These are phyloP conservation scores for Tricholauxania praeusta DNA, from an alignment of 2,888 invertebrate species.

Conservation along the genomic window DNA sequence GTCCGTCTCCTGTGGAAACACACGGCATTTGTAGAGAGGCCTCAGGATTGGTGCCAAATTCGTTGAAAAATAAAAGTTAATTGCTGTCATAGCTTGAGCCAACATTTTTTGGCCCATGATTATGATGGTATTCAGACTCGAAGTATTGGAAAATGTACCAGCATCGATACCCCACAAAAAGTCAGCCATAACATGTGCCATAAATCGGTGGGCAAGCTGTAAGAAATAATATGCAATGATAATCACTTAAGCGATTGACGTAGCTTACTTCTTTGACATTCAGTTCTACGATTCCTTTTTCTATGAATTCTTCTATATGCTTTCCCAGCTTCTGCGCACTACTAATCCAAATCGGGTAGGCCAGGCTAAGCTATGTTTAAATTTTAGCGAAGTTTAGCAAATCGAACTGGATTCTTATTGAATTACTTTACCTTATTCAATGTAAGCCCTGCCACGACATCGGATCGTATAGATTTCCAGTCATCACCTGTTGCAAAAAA, in stretches of 20 bases:
- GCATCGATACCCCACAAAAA: constrained; percentile 63
- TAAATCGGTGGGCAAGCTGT: constrained; percentile 57
- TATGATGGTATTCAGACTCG: constrained; percentile 45
- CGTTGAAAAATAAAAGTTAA: constrained; percentile 51
- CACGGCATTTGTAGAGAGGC: constrained; percentile 49
- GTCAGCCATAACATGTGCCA: constrained; percentile 56
- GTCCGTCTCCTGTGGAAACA: constrained; percentile 74
- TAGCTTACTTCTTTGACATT: constrained; percentile 57
- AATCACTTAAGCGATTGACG: background rate
- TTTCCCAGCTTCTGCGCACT: constrained; percentile 49
- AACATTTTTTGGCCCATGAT: constrained; percentile 50
- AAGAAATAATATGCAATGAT: background rate
- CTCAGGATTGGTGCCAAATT: constrained; percentile 51
- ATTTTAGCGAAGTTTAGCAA: too few relatives aligned
- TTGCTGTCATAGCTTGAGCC: constrained; percentile 47
- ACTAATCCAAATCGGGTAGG: constrained; percentile 54
- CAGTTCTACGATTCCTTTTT: constrained; percentile 44
- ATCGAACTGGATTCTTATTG: background rate
- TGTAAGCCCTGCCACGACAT: constrained; percentile 69
- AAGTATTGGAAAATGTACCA: constrained; percentile 48
- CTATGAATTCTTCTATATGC: constrained; percentile 44
- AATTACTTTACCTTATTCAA: constrained; percentile 61
- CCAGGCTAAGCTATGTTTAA: constrained; percentile 44
- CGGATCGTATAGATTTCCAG: constrained; percentile 69
- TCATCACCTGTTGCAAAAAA: constrained; percentile 52